Base-by-base conservation (phyloP, 2,113 vertebrate species). In the Protomyctophum bolini region DNA sequence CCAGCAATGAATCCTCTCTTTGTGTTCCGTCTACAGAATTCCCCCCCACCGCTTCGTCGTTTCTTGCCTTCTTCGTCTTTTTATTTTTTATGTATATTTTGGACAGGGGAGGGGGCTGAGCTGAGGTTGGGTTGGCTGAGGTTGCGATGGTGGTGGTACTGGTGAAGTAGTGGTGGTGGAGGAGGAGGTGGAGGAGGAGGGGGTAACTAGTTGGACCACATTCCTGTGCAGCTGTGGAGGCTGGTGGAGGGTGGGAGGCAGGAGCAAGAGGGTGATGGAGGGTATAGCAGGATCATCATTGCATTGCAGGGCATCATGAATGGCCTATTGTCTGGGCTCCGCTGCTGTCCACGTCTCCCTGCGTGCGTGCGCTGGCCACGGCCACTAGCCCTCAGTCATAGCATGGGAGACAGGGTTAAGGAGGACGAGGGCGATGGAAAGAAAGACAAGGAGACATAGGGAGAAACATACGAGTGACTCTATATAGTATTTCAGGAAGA, bases 171-270 rank as follows among this genome's bases (percentile, higher is more conserved):
- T 81, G 83, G 86, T 72, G 80, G 85, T 72, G 75, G 84, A 14
- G 82, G 87, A 66, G 64, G 66, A 54, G 67, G 11, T 12, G 48
- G 14, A 55, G 73, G 82, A 21, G 83, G 52, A 50, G 84, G n/a
- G 80, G 81, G 81, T 68, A 73, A 90, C 88, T 90, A 91, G 89
- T 93, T 93, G 92, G 93, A 94, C 92, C 84, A 86, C 92, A 92
- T 92, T 93, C 92, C 86, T 89, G 84, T 93, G 93, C 93, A 94
- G 93, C 93, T 94, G 92, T 91, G 92, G 91, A 92, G 87, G 87
- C 88, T 89, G 86, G 89, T 86, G 85, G 85, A 87, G 88, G 75
- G 75, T 83, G 83, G 71, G 79, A 15, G 47, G 45, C n/a, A 49
- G 29, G 2, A 59, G 78, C 69, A 65, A 63, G 77, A 58, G 21